Percentiles rank a stretch among this genome's conserved stretches.
Evolutionary conservation across 23 tunicate species (phyloP).

Genomic region (Ascidia mentula): DNA sequence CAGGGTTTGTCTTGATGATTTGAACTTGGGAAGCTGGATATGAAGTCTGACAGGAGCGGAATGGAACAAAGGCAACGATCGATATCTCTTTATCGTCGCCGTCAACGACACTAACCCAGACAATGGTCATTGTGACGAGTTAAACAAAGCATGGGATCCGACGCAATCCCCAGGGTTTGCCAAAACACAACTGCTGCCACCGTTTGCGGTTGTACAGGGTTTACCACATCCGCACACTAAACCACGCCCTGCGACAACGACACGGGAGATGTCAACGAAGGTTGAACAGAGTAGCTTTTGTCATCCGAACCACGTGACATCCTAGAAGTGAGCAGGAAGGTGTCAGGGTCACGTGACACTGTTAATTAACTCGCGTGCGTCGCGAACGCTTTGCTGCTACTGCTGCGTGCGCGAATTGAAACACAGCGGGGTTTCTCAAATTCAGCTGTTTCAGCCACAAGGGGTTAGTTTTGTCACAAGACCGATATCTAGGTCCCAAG

Average conservation of each 20-base stretch:
- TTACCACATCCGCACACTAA: neutral
- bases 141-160: neutral
- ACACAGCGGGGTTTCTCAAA: too few relatives aligned
- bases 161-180: neutral
- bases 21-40: neutral
- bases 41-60: neutral
- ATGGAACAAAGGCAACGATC: neutral
- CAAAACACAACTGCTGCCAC: neutral
- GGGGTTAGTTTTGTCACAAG: too few relatives aligned
- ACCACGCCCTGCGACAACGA: constrained; percentile 1
- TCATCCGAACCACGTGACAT: constrained; percentile 7
- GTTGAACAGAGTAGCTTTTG: neutral
- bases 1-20: neutral
- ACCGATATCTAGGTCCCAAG: too few relatives aligned
- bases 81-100: neutral
- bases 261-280: neutral
- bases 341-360: neutral
- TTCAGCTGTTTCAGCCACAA: too few relatives aligned
- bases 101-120: constrained; percentile 6
- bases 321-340: neutral
- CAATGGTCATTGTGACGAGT: constrained; percentile 5
- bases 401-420: neutral
- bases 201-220: neutral
- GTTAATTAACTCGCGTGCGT: constrained; percentile 10
- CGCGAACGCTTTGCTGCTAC: neutral